Percentiles rank a stretch among this genome's conserved stretches.
phyloP scores from a whole-genome alignment of 2,888 invertebrate genomes.

The Nymphalis urticae region DNA sequence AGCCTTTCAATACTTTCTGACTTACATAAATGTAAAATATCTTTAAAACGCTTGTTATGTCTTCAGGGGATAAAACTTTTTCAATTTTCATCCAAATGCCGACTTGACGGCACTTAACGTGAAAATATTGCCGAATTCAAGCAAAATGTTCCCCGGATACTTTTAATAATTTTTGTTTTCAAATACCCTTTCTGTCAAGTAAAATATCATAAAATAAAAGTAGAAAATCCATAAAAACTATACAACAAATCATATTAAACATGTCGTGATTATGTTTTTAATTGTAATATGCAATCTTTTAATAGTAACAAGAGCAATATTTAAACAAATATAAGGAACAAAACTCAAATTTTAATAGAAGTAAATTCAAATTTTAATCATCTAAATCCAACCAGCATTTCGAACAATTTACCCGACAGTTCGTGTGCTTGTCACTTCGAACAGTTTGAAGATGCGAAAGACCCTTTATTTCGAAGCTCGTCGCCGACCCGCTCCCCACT shows the following conservation, averaged over 20 bases:
- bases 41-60: conserved; percentile 57
- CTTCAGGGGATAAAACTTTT: conserved; percentile 64
- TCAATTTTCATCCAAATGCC: conserved; percentile 71
- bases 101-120: conserved; percentile 55
- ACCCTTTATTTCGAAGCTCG: conserved; percentile 10
- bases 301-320: too few relatives aligned
- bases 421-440: conserved; percentile 31
- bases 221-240: neutral
- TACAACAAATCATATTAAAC: too few relatives aligned
- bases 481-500: conserved; percentile 45
- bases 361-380: conserved; percentile 1
- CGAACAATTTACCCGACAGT: conserved; percentile 3
- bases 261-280: too few relatives aligned
- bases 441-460: conserved; percentile 24
- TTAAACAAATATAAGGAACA: neutral
- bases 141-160: conserved; percentile 43
- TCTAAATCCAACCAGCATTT: neutral
- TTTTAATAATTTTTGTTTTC: conserved; percentile 39
- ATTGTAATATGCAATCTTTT: too few relatives aligned
- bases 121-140: conserved; percentile 52
- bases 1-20: conserved; percentile 6
- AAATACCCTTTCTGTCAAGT: conserved; percentile 14
- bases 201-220: neutral
- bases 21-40: conserved; percentile 39
- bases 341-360: neutral